Evolutionary conservation across 2,888 invertebrate species (phyloP).

Genomic region (Yponomeuta sedellus): DNA sequence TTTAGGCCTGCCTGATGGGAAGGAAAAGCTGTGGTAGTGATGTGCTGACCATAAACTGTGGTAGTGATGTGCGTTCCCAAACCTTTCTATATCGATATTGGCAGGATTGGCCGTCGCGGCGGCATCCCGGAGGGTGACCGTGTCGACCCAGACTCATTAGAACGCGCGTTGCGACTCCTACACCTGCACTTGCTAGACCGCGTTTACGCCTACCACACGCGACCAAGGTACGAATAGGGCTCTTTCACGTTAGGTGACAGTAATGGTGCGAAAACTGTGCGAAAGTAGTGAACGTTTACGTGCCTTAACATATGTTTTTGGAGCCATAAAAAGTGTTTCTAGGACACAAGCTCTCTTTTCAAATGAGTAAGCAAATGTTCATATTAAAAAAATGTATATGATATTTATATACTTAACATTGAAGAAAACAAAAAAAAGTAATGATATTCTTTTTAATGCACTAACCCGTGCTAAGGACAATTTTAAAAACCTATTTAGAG

Average conservation of each 20-base stretch:
- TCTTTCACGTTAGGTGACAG: neutral
- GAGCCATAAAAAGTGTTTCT: no score
- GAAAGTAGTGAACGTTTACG: neutral
- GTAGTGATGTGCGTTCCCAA: slow-evolving; percentile 8
- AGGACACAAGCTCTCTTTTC: no score
- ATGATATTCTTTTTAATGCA: no score
- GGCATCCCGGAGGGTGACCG: slow-evolving; percentile 51
- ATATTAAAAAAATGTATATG: no score
- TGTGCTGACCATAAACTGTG: neutral
- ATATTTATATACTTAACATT: no score
- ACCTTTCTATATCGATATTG: slow-evolving; percentile 54
- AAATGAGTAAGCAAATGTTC: no score
- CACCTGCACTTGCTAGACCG: slow-evolving; percentile 76
- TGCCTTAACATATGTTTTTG: neutral
- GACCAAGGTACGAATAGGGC: slow-evolving; percentile 71
- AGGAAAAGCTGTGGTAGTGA: neutral
- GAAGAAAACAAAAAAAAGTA: no score
- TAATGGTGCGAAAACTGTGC: neutral
- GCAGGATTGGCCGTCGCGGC: slow-evolving; percentile 74
- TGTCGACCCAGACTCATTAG: slow-evolving; percentile 70
- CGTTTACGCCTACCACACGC: slow-evolving; percentile 76
- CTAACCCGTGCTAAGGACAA: no score
- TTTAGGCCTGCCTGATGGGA: neutral
- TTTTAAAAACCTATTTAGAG: no score
- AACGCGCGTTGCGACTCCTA: slow-evolving; percentile 73